Percentiles rank a stretch among this genome's conserved stretches.
Conservation (phyloP, 92 coral and sea anemone species). For the Hydrozoanthus gracilis region DNA sequence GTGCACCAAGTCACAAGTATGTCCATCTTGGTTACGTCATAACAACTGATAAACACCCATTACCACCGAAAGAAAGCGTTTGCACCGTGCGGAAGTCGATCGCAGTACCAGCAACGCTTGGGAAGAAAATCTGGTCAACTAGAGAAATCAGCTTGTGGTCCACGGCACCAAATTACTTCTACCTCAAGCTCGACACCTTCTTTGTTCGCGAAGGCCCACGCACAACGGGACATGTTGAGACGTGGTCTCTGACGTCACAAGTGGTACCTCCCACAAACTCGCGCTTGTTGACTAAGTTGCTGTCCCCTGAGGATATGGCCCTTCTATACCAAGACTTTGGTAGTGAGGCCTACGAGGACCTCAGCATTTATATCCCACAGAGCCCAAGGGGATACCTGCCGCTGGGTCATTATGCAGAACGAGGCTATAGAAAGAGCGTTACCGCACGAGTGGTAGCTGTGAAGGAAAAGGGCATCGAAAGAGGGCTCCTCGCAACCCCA, state of each 20-base stretch:
- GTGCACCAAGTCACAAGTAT: slow-evolving; percentile 64
- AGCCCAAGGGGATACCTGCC: slow-evolving; percentile 75
- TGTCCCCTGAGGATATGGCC: slow-evolving; percentile 66
- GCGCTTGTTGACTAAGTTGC: slow-evolving; percentile 51
- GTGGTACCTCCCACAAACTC: slow-evolving; percentile 69
- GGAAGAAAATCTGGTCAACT: slow-evolving; percentile 75
- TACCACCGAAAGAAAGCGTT: slow-evolving; percentile 51
- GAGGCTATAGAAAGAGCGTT: slow-evolving; percentile 36
- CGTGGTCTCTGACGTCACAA: slow-evolving; percentile 67
- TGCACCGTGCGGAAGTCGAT: slow-evolving; percentile 76
- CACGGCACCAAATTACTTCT: slow-evolving; percentile 61
- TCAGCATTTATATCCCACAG: slow-evolving; percentile 81
- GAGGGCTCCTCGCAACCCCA: slow-evolving; percentile 67
- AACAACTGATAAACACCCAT: slow-evolving; percentile 66
- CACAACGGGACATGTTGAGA: slow-evolving; percentile 39
- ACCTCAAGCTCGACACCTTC: slow-evolving; percentile 63
- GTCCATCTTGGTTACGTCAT: slow-evolving; percentile 70
- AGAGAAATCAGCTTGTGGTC: slow-evolving; percentile 74
- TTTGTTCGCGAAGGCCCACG: slow-evolving; percentile 59
- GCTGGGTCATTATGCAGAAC: slow-evolving; percentile 78
- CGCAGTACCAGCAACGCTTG: slow-evolving; percentile 64
- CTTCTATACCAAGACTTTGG: slow-evolving; percentile 64
- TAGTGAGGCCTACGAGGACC: slow-evolving; percentile 64
- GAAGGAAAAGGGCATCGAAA: slow-evolving; percentile 63
- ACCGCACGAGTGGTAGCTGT: slow-evolving; percentile 66